A percentile compares a stretch with the other conserved stretches of the same genome.
Conservation (phyloP, 2,888 invertebrate genomes). For the Melanotus villosus region DNA sequence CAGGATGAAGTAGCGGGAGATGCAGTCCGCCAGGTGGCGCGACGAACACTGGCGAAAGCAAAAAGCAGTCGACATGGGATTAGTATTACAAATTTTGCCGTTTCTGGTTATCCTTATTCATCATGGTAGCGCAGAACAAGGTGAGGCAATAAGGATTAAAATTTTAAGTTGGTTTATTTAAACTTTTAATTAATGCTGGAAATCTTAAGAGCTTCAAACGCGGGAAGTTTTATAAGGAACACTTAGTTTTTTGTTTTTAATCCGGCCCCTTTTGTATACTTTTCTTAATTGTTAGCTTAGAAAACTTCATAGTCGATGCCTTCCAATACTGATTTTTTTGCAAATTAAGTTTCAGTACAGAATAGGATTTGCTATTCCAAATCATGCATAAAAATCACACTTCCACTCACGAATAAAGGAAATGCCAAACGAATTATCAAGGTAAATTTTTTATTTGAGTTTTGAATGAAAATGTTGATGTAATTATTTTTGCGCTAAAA, state of each 20-base stretch:
- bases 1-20: slow-evolving; percentile 61
- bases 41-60: slow-evolving; percentile 46
- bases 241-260: slow-evolving; percentile 23
- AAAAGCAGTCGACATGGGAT: slow-evolving; percentile 57
- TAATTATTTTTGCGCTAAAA: too few relatives aligned
- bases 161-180: slow-evolving; percentile 30
- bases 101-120: slow-evolving; percentile 54
- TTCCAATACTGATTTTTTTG: slow-evolving; percentile 15
- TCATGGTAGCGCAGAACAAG: slow-evolving; percentile 58
- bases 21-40: slow-evolving; percentile 58
- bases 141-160: slow-evolving; percentile 51
- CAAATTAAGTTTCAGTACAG: slow-evolving; percentile 21
- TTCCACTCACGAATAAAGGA: not conserved
- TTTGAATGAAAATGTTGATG: too few relatives aligned
- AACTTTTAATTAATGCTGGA: slow-evolving; percentile 40
- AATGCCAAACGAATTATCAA: too few relatives aligned
- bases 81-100: slow-evolving; percentile 56
- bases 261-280: slow-evolving; percentile 7
- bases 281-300: slow-evolving; percentile 13
- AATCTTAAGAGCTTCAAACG: slow-evolving; percentile 17
- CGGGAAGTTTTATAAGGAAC: slow-evolving; percentile 9
- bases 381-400: slow-evolving; percentile 21
- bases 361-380: slow-evolving; percentile 6
- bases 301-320: slow-evolving; percentile 20
- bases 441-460: too few relatives aligned